These are phyloP conservation scores for Drosophila cardini DNA, from an alignment of 1,140 invertebrate species.

Conservation along the genomic window DNA sequence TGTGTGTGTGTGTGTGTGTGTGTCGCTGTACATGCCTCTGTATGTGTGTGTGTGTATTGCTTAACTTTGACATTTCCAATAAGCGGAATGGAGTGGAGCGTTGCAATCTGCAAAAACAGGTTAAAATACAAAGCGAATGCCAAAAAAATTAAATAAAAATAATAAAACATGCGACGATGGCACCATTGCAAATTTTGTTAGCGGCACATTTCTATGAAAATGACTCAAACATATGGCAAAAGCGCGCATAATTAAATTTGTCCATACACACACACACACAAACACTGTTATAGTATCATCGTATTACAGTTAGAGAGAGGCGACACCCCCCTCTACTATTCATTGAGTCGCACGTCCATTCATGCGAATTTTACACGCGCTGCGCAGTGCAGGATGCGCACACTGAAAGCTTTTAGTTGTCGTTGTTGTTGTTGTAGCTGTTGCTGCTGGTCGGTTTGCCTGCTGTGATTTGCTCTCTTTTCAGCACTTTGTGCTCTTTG, in stretches of 20 bases:
- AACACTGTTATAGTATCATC: conserved; percentile 31
- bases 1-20: conserved; percentile 12
- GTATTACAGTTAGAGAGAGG: conserved; percentile 50
- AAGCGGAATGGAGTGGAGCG: conserved; percentile 45
- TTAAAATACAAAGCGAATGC: conserved; percentile 73
- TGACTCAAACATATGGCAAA: conserved; percentile 75
- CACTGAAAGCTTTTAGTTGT: conserved; percentile 19
- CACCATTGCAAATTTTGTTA: conserved; percentile 72
- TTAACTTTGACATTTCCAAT: conserved; percentile 82
- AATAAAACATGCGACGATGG: conserved; percentile 40
- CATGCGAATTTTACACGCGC: conserved; percentile 77
- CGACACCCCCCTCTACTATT: conserved; percentile 47
- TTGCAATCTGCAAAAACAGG: conserved; percentile 78
- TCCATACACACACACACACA: conserved; percentile 33
- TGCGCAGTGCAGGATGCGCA: conserved; percentile 80
- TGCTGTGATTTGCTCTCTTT: conserved; percentile 23
- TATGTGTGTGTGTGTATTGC: conserved; percentile 49
- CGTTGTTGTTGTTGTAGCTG: conserved; percentile 14
- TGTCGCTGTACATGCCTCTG: no score
- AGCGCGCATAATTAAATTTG: conserved; percentile 80
- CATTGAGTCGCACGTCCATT: conserved; percentile 69
- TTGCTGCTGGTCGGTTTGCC: background rate
- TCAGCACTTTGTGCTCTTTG: conserved; percentile 10
- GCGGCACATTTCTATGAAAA: conserved; percentile 73
- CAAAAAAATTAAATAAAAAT: conserved; percentile 36